These are phyloP conservation scores for Zalophus californianus DNA, from an alignment of 2,797 vertebrate species.

Conservation along the genomic window DNA sequence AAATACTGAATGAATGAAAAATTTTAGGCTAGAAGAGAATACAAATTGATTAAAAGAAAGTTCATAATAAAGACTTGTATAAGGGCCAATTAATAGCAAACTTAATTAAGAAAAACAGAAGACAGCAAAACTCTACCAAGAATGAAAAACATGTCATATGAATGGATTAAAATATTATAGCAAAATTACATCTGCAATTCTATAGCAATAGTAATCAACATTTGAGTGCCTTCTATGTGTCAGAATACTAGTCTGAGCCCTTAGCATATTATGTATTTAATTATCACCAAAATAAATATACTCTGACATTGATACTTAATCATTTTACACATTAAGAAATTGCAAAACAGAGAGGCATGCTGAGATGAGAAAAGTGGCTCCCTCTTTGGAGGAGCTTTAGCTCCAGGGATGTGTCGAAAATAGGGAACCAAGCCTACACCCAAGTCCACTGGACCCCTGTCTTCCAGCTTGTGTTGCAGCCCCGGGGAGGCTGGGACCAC, in stretches of 20 bases:
- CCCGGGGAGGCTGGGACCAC: not conserved
- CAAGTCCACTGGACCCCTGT: not conserved
- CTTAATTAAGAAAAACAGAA: not conserved
- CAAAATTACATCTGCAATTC: not conserved
- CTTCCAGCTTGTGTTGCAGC: not conserved
- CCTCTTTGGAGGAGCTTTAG: not conserved
- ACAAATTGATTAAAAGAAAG: not conserved
- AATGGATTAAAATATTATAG: not conserved
- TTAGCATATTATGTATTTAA: not conserved
- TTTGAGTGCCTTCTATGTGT: not conserved
- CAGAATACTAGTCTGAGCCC: not conserved
- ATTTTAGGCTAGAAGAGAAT: not conserved
- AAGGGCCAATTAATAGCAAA: not conserved
- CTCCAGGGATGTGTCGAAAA: not conserved
- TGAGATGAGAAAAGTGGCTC: not conserved
- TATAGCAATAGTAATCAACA: not conserved
- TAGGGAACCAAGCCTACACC: not conserved
- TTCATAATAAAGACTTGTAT: not conserved
- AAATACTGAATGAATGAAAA: slow-evolving; percentile 24
- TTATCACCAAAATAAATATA: not conserved
- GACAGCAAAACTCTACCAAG: not conserved
- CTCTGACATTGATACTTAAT: not conserved
- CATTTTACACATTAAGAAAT: not conserved
- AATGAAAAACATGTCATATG: not conserved
- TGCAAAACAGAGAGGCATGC: not conserved